Conservation (phyloP, 1,140 invertebrate species). For the Eufriesea mexicana region DNA sequence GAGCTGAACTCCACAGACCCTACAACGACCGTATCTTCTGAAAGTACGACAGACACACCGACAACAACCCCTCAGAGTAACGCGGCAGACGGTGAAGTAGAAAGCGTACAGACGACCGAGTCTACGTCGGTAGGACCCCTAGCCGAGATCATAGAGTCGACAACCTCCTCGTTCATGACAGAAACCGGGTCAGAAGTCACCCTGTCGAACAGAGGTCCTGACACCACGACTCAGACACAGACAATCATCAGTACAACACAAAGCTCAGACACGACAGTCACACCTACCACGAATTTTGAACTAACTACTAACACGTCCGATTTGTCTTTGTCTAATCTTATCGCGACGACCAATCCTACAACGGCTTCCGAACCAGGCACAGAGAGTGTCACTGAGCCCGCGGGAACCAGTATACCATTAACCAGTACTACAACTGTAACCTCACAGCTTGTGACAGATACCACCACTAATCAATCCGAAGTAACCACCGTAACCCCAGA, state of each 20-base stretch:
- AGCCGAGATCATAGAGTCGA: neutral
- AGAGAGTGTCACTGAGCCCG: conserved; percentile 12
- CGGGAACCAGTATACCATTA: neutral
- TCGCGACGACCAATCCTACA: neutral
- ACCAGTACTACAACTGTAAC: conserved; percentile 13
- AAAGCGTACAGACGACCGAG: conserved; percentile 40
- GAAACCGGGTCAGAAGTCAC: conserved; percentile 8
- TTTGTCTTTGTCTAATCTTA: conserved; percentile 2
- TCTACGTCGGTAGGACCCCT: conserved; percentile 23
- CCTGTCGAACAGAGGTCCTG: neutral
- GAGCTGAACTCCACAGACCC: conserved; percentile 23
- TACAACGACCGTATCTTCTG: neutral
- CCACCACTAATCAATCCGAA: conserved; percentile 11
- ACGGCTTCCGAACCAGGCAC: neutral
- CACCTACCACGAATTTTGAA: conserved; percentile 43
- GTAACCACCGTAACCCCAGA: neutral
- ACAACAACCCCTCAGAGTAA: conserved; percentile 6
- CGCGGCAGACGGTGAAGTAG: neutral
- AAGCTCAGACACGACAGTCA: conserved; percentile 43
- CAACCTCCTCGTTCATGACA: neutral
- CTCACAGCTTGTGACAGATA: conserved; percentile 13
- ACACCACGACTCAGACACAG: conserved; percentile 31
- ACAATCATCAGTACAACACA: conserved; percentile 10
- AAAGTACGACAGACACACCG: neutral
- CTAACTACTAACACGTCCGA: conserved; percentile 49